Percentiles rank a stretch among this genome's conserved stretches.
These are phyloP conservation scores for Anthonomus grandis DNA, from an alignment of 1,140 invertebrate species.

Conservation along the genomic window DNA sequence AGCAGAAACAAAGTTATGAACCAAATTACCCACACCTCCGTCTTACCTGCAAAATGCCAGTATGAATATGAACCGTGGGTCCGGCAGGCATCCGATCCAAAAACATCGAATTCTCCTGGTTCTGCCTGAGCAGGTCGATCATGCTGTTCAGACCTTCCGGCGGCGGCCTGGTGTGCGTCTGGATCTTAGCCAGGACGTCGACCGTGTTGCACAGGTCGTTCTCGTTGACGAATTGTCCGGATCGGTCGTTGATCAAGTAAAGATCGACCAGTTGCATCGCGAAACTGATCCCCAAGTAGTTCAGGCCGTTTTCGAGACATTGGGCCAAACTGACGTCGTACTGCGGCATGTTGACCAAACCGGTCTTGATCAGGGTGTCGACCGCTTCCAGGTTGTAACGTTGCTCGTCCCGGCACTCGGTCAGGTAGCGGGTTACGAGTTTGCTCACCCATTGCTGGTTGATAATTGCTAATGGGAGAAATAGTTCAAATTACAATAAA, in stretches of 20 bases:
- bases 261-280: conserved; percentile 82
- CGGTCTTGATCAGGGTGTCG: conserved; percentile 77
- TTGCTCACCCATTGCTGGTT: conserved; percentile 88
- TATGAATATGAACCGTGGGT: conserved; percentile 87
- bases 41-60: conserved; percentile 85
- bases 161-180: conserved; percentile 67
- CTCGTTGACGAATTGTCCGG: conserved; percentile 73
- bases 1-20: no score
- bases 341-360: conserved; percentile 60
- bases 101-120: conserved; percentile 64
- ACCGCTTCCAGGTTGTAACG: conserved; percentile 90
- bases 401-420: conserved; percentile 85
- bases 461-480: conserved; percentile 64
- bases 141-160: conserved; percentile 77
- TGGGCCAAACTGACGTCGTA: conserved; percentile 84
- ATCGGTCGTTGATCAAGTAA: conserved; percentile 80
- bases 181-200: conserved; percentile 73
- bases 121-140: conserved; percentile 71
- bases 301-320: conserved; percentile 83
- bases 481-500: conserved; percentile 49
- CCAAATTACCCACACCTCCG: no score
- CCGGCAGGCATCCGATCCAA: conserved; percentile 69
- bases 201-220: conserved; percentile 82
- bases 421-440: conserved; percentile 75
- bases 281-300: conserved; percentile 80